Evolutionary conservation across 2,888 invertebrate species (phyloP).

Genomic region (Actias luna): DNA sequence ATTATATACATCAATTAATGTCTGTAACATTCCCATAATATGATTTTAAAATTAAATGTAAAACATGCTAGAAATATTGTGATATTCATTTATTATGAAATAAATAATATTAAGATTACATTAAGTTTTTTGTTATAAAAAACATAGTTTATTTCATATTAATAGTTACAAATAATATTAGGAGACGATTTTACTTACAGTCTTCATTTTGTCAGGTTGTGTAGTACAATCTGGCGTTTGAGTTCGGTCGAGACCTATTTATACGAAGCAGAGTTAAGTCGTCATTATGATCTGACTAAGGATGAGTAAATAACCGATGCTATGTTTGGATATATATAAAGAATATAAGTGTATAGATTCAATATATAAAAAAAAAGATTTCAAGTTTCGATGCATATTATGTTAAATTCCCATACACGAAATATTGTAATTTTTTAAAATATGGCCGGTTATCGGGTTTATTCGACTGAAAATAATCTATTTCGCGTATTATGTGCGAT

Average conservation of each 20-base stretch:
- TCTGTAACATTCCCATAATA: no score
- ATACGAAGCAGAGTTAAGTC: conserved; percentile 37
- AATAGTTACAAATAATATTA: conserved; percentile 4
- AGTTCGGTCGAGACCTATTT: conserved; percentile 44
- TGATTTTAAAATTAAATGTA: no score
- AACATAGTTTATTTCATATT: background rate
- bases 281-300: conserved; percentile 40
- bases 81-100: background rate
- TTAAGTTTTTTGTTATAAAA: background rate
- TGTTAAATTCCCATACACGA: background rate
- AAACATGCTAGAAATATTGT: no score
- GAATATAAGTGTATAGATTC: background rate
- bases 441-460: background rate
- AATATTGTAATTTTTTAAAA: background rate
- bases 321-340: background rate
- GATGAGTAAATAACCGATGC: conserved; percentile 53
- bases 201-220: conserved; percentile 60
- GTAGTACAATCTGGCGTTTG: conserved; percentile 38
- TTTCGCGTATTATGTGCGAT: background rate
- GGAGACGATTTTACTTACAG: conserved; percentile 48
- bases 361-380: background rate
- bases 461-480: background rate
- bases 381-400: background rate
- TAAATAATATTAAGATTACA: background rate
- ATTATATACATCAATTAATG: no score